A percentile compares a stretch with the other conserved stretches of the same genome.
These are phyloP conservation scores for Thunnus thynnus DNA, from an alignment of 2,113 vertebrate genomes.

Conservation along the genomic window DNA sequence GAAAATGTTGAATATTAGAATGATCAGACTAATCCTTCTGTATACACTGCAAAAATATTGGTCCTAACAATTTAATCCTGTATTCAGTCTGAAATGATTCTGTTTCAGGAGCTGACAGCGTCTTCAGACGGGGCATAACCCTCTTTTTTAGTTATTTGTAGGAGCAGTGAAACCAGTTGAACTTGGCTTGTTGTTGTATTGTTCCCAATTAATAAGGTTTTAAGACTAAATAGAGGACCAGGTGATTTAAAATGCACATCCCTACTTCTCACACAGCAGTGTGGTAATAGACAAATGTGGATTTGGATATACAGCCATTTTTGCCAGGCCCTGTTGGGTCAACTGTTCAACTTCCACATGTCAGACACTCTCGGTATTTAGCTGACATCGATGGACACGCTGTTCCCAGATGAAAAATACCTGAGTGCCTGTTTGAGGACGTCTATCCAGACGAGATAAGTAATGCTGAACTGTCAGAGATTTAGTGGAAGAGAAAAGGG, in stretches of 20 bases:
- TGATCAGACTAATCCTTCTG: background rate
- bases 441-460: too few species aligned
- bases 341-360: background rate
- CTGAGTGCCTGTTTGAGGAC: background rate
- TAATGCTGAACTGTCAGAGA: too few species aligned
- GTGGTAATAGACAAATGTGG: background rate
- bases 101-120: background rate
- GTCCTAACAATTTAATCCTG: slow-evolving; percentile 1
- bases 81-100: background rate
- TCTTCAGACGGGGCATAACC: background rate
- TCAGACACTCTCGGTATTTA: background rate
- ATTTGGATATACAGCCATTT: background rate
- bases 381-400: background rate
- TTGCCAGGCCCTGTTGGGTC: background rate
- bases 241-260: background rate
- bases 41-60: background rate
- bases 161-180: background rate
- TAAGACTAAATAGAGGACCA: slow-evolving; percentile 35
- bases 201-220: background rate
- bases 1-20: background rate
- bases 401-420: background rate
- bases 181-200: background rate
- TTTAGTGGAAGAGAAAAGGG: too few species aligned
- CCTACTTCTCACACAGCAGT: background rate
- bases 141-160: background rate